phyloP scores from a whole-genome alignment of 1,140 invertebrate genomes.

The Cherax quadricarinatus region DNA sequence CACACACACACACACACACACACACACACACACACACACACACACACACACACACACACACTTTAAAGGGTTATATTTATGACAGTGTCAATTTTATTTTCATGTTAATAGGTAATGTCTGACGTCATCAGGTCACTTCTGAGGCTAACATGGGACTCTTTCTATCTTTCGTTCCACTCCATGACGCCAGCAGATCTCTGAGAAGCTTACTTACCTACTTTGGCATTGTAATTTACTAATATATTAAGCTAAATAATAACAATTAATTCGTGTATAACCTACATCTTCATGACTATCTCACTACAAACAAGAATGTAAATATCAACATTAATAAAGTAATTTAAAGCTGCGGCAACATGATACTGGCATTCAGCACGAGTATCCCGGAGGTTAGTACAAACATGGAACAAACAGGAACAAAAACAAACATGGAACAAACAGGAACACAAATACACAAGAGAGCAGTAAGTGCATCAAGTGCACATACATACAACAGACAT shows the following conservation, averaged over 20 bases:
- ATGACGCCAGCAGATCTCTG: slow-evolving; percentile 54
- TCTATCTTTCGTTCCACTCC: slow-evolving; percentile 31
- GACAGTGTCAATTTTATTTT: background rate
- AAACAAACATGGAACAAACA: slow-evolving; percentile 44
- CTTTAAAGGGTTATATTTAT: slow-evolving; percentile 11
- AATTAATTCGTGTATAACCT: slow-evolving; percentile 61
- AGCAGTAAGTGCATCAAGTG: slow-evolving; percentile 40
- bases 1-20: no score
- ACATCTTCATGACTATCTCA: slow-evolving; percentile 60
- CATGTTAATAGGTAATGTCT: slow-evolving; percentile 1
- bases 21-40: no score
- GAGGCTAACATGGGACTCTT: slow-evolving; percentile 39
- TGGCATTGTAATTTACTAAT: slow-evolving; percentile 67
- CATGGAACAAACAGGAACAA: slow-evolving; percentile 40
- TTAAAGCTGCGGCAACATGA: slow-evolving; percentile 63
- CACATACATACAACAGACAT: slow-evolving; percentile 48
- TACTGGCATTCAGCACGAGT: slow-evolving; percentile 44
- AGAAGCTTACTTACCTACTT: slow-evolving; percentile 69
- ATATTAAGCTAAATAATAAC: slow-evolving; percentile 66
- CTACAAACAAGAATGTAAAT: slow-evolving; percentile 66
- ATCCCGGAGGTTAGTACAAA: slow-evolving; percentile 58
- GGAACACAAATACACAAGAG: slow-evolving; percentile 60
- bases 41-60: no score
- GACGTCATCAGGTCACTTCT: slow-evolving; percentile 43
- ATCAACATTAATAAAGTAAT: slow-evolving; percentile 65